Percentiles rank a stretch among this genome's conserved stretches.
phyloP scores from a whole-genome alignment of 1,140 invertebrate genomes.

The Antheraea mylitta region DNA sequence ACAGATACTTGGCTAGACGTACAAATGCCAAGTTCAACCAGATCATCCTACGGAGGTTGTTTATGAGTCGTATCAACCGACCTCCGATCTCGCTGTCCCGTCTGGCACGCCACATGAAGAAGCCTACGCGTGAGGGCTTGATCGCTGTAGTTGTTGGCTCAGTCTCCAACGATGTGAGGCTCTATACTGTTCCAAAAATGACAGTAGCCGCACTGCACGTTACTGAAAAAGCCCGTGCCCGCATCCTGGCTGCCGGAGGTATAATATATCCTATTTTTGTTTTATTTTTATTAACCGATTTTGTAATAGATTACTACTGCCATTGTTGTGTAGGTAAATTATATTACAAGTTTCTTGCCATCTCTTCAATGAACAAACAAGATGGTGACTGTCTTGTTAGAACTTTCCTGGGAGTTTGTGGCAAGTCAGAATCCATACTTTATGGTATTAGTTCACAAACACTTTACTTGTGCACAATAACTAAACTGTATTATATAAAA shows the following conservation, averaged over 20 bases:
- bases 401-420: too few species aligned
- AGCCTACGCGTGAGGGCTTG: conserved; percentile 89
- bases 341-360: too few species aligned
- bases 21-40: conserved; percentile 98
- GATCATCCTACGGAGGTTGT: conserved; percentile 95
- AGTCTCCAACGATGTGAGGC: conserved; percentile 96
- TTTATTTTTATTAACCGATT: background rate
- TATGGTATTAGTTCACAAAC: too few species aligned
- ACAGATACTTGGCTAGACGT: conserved; percentile 96
- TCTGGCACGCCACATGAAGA: conserved; percentile 92
- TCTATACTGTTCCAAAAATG: conserved; percentile 95
- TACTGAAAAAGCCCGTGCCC: conserved; percentile 94
- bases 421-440: too few species aligned
- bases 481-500: too few species aligned
- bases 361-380: too few species aligned
- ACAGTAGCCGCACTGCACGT: conserved; percentile 95
- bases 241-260: conserved; percentile 97
- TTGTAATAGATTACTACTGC: too few species aligned
- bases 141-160: conserved; percentile 97
- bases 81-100: conserved; percentile 96
- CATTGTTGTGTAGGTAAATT: too few species aligned
- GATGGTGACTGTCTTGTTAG: too few species aligned
- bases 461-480: too few species aligned
- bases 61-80: conserved; percentile 97
- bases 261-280: conserved; percentile 26